These are phyloP conservation scores for Cactoblastis cactorum DNA, from an alignment of 2,888 invertebrate species.

Conservation along the genomic window DNA sequence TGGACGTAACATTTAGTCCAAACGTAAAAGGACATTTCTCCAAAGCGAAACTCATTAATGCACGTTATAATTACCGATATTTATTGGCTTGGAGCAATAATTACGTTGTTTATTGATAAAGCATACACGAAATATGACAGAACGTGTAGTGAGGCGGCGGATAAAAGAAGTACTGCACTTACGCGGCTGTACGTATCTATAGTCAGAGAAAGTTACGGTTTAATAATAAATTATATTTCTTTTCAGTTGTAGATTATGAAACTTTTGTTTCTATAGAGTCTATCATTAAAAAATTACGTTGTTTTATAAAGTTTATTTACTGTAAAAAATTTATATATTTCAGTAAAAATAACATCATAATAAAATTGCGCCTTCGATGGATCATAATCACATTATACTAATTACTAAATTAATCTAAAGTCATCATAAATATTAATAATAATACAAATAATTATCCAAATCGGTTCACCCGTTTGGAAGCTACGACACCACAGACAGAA, in stretches of 20 bases:
- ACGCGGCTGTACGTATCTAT: conserved; percentile 57
- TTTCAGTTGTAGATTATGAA: not conserved
- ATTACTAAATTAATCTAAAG: too few relatives aligned
- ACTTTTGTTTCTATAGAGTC: too few relatives aligned
- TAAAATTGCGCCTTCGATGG: too few relatives aligned
- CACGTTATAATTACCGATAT: conserved; percentile 38
- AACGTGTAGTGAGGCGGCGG: conserved; percentile 48
- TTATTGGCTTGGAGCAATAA: conserved; percentile 23
- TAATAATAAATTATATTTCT: not conserved
- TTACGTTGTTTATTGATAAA: conserved; percentile 60
- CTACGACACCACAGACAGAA: too few relatives aligned
- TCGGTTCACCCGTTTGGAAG: too few relatives aligned
- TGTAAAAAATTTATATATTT: too few relatives aligned
- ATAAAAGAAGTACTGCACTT: conserved; percentile 74
- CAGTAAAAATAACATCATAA: too few relatives aligned
- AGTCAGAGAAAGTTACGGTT: conserved; percentile 29
- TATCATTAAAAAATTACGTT: too few relatives aligned
- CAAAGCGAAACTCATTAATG: conserved; percentile 17
- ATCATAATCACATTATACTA: too few relatives aligned
- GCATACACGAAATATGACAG: conserved; percentile 66
- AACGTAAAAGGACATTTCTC: conserved; percentile 6
- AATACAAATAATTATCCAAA: too few relatives aligned
- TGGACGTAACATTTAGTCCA: not conserved
- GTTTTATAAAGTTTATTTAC: too few relatives aligned
- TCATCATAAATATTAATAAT: too few relatives aligned